Evolutionary conservation across 1,140 invertebrate species (phyloP).

Genomic region (Diploscapter pachys): DNA sequence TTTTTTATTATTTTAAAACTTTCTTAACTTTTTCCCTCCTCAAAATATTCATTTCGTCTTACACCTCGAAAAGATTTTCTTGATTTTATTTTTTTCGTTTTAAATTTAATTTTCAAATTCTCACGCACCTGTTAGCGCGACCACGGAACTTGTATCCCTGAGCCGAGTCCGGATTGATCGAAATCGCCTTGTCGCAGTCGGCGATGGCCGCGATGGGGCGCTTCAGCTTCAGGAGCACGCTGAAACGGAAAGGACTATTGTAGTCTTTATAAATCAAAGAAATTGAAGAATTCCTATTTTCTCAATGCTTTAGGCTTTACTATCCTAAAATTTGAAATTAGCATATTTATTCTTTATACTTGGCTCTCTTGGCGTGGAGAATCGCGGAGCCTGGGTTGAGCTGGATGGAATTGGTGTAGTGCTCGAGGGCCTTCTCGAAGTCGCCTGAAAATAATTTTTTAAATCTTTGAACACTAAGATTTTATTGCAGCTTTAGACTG

Average conservation of each 20-base stretch:
- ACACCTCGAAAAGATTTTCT: no score
- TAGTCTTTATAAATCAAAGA: no score
- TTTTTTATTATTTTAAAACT: constrained; percentile 2
- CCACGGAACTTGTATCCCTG: constrained; percentile 84
- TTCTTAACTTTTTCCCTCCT: no score
- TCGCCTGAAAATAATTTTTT: constrained; percentile 15
- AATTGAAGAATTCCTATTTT: no score
- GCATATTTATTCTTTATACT: constrained; percentile 45
- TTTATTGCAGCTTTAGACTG: no score
- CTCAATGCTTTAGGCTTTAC: no score
- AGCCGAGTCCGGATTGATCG: constrained; percentile 84
- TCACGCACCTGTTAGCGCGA: constrained; percentile 68
- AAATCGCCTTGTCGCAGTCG: constrained; percentile 79
- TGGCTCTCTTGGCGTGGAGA: constrained; percentile 81
- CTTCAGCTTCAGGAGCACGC: constrained; percentile 74
- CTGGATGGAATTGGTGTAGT: constrained; percentile 81
- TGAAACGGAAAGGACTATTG: constrained; percentile 48
- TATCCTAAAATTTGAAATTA: background rate
- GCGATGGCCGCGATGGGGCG: constrained; percentile 84
- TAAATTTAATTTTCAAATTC: background rate
- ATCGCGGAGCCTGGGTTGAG: constrained; percentile 77
- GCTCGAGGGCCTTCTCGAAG: constrained; percentile 72
- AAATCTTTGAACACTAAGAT: no score
- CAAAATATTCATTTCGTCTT: no score
- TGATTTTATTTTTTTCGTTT: no score